Base-by-base conservation (phyloP, 2,888 invertebrate genomes). In the Tineola bisselliella region DNA sequence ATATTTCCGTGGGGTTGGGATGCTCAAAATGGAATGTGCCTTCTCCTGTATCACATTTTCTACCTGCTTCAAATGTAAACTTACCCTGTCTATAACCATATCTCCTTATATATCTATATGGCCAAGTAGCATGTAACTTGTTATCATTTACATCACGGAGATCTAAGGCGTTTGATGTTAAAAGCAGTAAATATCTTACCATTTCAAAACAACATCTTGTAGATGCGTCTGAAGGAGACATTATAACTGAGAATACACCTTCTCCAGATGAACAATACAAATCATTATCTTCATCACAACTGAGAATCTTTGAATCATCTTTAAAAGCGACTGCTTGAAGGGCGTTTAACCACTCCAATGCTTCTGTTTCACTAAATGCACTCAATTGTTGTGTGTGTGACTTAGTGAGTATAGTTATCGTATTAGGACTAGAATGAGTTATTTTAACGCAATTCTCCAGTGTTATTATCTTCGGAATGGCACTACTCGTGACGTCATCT, bases 401-500 rank as follows among this genome's bases (percentile, higher is more conserved):
- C 83, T 94, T 94, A 66, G 94, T 94, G 62, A 94, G 90, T 69
- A 96, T 91, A 66, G 90, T 89, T 66, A 89, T 87, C 70, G 90
- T 91, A 62, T 89, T 88, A 72, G 89, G 77, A 89, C 83, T 73
- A 89, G 88, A 74, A 75, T 91, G 90, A 64, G 91, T 90, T 70
- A 96, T 94, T 89, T 96, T 96, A 48, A 95, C 91, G 76, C 95
- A 95, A 74, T 95, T 93, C 82, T 95, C 94, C 61, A 96, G 88
- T 0, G 95, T 94, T 64, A 96, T 91, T 63, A 95, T 94, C 74
- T 91, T 91, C 33, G 92, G 90, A 69, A 91, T 88, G 67, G 89
- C 90, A 67, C 84, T 82, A 63, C 88, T 73, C 63, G 88, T 79
- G 17, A 88, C 88, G 71, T 94, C 94, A 65, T 93, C 94, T 76